Base-by-base conservation (phyloP, 2,888 invertebrate species). In the Digitonthophagus gazella region DNA sequence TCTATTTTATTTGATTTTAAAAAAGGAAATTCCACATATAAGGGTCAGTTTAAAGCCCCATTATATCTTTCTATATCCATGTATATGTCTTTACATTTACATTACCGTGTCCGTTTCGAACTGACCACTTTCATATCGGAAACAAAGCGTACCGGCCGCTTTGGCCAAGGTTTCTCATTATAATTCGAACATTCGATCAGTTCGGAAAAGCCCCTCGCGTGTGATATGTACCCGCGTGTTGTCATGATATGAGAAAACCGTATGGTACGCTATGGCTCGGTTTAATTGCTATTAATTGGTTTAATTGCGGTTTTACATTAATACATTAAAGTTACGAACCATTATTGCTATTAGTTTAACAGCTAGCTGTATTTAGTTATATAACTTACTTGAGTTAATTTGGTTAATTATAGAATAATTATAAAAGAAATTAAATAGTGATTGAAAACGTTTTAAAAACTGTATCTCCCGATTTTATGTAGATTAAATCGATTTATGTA, bases 121-220 rank as follows among this genome's bases (percentile, higher is more conserved):
- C 28, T 44, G 61, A 61, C 5, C 61, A 61, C 61, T 61, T 61
- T 61, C 61, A 61, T 61, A 61, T 61, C 61, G 61, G 61, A 61
- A 61, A 61, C 61, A 61, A 61, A 61, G 20, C 61, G 61, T 61
- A 61, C 8, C 61, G 19, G 61, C n/a, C 61, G 61, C 19, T 20
- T n/a, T 14, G 5, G 18, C 18, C 61, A 61, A 61, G 61, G 61
- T 61, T 61, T 16, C 61, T 61, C 61, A 61, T 61, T 61, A 61
- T 8, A 61, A 61, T 61, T 18, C 61, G 20, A 19, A 61, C 61
- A 20, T 61, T 61, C 18, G n/a, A 61, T 18, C 18, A 18, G 11
- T 61, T 19, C 61, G 18, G n/a, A 61, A 18, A 61, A 5, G 6
- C 14, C 15, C 57, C 15, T 16, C 2, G 16, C 6, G 6, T 16